phyloP scores from a whole-genome alignment of 37 sponge, comb jelly and placozoan genomes.

The Chondrosia reniformis region DNA sequence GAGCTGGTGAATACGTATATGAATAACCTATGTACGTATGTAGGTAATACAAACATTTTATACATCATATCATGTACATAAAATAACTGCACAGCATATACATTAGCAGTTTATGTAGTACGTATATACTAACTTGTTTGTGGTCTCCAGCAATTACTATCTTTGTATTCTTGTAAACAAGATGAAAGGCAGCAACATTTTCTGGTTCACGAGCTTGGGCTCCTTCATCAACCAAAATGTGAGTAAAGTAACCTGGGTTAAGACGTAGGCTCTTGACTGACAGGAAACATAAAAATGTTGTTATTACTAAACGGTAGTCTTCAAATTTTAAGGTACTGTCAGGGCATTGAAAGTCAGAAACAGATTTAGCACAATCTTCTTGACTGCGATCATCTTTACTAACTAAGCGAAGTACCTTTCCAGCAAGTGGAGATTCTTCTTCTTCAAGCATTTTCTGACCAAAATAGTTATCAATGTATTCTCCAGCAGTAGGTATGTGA shows the following conservation, averaged over 20 bases:
- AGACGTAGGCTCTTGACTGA: no score
- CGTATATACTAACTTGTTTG: neutral
- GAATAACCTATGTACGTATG: no score
- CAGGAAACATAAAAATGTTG: conserved; percentile 4
- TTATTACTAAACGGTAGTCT: neutral
- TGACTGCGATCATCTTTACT: no score
- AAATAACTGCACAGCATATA: no score
- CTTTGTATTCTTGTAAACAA: neutral
- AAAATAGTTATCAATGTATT: conserved; percentile 58
- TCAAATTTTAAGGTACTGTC: no score
- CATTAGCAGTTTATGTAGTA: no score
- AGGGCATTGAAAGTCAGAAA: no score
- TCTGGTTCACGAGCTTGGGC: conserved; percentile 26
- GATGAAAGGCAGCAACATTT: neutral
- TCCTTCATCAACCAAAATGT: conserved; percentile 23
- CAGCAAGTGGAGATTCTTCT: neutral
- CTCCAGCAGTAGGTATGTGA: conserved; percentile 63
- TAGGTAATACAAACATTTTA: no score
- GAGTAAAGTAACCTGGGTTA: neutral
- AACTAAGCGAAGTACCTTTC: neutral
- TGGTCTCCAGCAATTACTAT: conserved; percentile 20
- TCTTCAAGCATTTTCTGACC: neutral
- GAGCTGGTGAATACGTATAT: no score
- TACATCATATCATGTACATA: no score
- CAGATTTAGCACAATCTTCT: no score